Evolutionary conservation across 2,888 invertebrate genomes (phyloP).

Genomic region (Exocentrus adspersus): DNA sequence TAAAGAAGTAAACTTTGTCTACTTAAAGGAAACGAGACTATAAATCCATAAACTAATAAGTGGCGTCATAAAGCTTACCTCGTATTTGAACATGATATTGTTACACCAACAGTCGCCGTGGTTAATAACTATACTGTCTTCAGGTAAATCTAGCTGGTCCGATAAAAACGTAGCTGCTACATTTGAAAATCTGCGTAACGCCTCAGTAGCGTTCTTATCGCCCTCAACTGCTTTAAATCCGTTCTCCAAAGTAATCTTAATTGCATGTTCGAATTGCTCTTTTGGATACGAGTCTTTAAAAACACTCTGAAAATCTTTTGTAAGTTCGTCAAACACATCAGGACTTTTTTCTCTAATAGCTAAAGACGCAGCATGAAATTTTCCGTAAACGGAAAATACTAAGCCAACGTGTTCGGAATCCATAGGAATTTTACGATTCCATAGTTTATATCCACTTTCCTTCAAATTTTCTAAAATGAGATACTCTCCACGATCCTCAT

Average conservation of each 20-base stretch:
- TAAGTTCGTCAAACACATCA: slow-evolving; percentile 41
- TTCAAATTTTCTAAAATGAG: slow-evolving; percentile 50
- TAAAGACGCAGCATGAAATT: slow-evolving; percentile 47
- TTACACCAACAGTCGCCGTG: slow-evolving; percentile 52
- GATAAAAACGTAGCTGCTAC: not conserved
- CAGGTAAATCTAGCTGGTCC: not conserved
- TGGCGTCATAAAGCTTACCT: slow-evolving; percentile 32
- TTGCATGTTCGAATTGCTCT: not conserved
- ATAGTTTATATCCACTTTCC: slow-evolving; percentile 44
- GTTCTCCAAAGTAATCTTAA: not conserved
- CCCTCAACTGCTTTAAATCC: slow-evolving; percentile 9
- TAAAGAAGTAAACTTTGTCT: no score
- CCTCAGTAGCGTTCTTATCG: slow-evolving; percentile 3
- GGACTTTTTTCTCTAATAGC: slow-evolving; percentile 44
- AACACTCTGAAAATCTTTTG: slow-evolving; percentile 29
- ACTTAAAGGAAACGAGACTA: no score
- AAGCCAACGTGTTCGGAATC: slow-evolving; percentile 48
- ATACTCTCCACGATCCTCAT: slow-evolving; percentile 44
- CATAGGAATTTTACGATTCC: slow-evolving; percentile 47
- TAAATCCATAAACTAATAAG: no score
- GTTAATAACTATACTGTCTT: slow-evolving; percentile 32
- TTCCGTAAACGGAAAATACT: slow-evolving; percentile 44
- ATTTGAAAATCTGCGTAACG: not conserved
- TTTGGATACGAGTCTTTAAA: not conserved
- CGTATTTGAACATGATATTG: slow-evolving; percentile 46